Evolutionary conservation across 2,113 vertebrate species (phyloP).

Genomic region (Bucco capensis): DNA sequence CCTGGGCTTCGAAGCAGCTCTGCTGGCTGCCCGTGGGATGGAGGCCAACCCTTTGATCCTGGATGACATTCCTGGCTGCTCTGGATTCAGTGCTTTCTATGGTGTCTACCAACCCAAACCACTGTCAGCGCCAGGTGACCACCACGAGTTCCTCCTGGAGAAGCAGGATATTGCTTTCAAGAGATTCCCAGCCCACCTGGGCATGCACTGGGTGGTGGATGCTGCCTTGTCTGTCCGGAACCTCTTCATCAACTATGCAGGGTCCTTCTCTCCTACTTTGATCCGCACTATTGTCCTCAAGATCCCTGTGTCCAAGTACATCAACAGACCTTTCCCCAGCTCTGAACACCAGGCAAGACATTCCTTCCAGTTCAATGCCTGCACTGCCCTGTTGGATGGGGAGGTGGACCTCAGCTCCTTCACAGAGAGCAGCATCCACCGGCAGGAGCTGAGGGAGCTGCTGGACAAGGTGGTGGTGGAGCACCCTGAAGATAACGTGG

Average conservation of each 20-base stretch:
- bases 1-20: conserved; percentile 83
- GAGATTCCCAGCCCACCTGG: conserved; percentile 86
- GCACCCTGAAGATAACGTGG: conserved; percentile 81
- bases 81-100: conserved; percentile 85
- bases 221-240: conserved; percentile 79
- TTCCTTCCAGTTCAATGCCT: conserved; percentile 89
- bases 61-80: conserved; percentile 79
- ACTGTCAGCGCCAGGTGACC: conserved; percentile 35
- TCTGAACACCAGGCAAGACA: conserved; percentile 86
- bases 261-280: conserved; percentile 63
- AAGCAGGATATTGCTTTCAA: conserved; percentile 88
- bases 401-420: conserved; percentile 80
- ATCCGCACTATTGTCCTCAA: conserved; percentile 79
- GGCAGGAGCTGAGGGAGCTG: conserved; percentile 75
- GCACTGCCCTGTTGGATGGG: conserved; percentile 81
- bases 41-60: conserved; percentile 79
- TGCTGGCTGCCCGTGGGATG: conserved; percentile 82
- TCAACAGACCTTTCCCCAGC: conserved; percentile 84
- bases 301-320: conserved; percentile 86
- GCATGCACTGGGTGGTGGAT: conserved; percentile 90
- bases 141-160: conserved; percentile 79
- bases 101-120: conserved; percentile 76
- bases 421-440: conserved; percentile 54
- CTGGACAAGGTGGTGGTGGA: conserved; percentile 80
- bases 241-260: conserved; percentile 67